A percentile compares a stretch with the other conserved stretches of the same genome.
phyloP scores from a whole-genome alignment of 2,888 invertebrate genomes.

The Gymnoscelis rufifasciata region DNA sequence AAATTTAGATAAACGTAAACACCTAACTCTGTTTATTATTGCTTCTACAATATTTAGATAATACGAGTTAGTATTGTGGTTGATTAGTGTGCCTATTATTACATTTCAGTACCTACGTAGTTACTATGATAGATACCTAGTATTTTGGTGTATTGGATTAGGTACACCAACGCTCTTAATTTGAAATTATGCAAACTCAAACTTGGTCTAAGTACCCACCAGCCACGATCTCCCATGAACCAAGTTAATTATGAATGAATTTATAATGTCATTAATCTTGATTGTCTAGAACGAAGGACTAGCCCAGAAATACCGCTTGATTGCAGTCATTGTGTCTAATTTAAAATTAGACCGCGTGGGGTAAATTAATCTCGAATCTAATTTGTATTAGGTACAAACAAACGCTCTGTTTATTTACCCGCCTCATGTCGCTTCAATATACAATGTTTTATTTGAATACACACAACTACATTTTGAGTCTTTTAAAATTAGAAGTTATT shows the following conservation, averaged over 20 bases:
- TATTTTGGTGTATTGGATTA: too few species aligned
- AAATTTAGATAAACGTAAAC: constrained; percentile 14
- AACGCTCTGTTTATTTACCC: constrained; percentile 17
- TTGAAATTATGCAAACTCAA: too few species aligned
- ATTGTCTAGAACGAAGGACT: constrained; percentile 13
- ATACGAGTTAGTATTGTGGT: too few species aligned
- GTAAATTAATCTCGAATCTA: constrained; percentile 21
- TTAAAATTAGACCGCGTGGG: constrained; percentile 21
- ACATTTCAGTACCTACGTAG: too few species aligned
- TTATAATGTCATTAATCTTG: not conserved
- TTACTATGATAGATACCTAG: too few species aligned
- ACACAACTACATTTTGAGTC: too few species aligned
- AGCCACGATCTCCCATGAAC: not conserved
- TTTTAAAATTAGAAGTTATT: too few species aligned
- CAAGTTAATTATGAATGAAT: not conserved
- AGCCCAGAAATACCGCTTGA: constrained; percentile 11
- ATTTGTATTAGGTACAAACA: constrained; percentile 19
- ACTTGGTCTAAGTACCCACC: too few species aligned
- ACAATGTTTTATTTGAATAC: not conserved
- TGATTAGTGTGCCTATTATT: too few species aligned
- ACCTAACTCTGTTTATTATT: constrained; percentile 15
- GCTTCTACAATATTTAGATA: too few species aligned
- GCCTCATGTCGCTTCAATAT: not conserved
- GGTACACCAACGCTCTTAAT: too few species aligned
- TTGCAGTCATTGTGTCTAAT: constrained; percentile 24